Conservation (phyloP, 2,797 vertebrate species). For the Glossophaga mutica region DNA sequence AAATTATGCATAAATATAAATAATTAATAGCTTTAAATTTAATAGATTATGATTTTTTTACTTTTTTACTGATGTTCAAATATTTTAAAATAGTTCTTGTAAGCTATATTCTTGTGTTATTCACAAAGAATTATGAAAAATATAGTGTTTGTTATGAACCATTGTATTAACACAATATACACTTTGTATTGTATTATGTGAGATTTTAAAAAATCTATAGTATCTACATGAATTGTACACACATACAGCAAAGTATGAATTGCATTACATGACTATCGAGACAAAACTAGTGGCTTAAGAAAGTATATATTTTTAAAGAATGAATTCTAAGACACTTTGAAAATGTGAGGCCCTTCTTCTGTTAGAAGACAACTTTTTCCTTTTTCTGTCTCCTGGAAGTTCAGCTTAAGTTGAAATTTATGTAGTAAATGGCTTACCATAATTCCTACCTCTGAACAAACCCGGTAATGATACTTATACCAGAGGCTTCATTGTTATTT, state of each 20-base stretch:
- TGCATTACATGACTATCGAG: not conserved
- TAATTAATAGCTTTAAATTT: not conserved
- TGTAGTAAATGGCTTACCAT: not conserved
- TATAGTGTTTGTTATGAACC: not conserved
- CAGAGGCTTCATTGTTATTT: not conserved
- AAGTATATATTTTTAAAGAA: not conserved
- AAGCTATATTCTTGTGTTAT: not conserved
- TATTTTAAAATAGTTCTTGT: not conserved
- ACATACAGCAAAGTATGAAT: not conserved
- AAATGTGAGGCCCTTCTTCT: not conserved
- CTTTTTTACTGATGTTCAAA: no score
- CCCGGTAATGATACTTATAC: not conserved
- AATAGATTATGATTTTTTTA: not conserved
- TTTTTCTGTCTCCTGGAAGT: constrained; percentile 7
- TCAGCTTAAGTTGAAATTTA: constrained; percentile 35
- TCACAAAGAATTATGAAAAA: not conserved
- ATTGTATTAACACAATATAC: not conserved
- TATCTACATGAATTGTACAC: not conserved
- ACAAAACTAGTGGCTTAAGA: not conserved
- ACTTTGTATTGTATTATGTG: not conserved
- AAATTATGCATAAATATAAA: not conserved
- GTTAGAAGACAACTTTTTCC: not conserved
- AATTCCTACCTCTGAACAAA: not conserved
- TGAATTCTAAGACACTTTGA: not conserved
- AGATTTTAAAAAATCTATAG: not conserved